Conservation (phyloP, 2,888 invertebrate genomes). For the Halictus quadricinctus region DNA sequence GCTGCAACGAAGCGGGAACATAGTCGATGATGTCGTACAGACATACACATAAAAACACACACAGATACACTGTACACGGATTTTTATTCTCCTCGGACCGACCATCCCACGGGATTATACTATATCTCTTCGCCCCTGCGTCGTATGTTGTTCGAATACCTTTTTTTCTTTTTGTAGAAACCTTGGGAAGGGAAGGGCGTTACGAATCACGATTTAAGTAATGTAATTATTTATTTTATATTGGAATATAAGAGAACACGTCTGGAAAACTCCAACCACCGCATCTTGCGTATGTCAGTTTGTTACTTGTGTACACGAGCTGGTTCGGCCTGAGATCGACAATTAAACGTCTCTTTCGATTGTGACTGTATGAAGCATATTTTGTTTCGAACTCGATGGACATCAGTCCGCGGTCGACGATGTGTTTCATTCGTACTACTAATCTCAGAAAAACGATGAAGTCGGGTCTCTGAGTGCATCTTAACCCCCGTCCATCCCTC, state of each 20-base stretch:
- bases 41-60: background rate
- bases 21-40: background rate
- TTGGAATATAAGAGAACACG: slow-evolving; percentile 11
- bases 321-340: background rate
- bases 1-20: background rate
- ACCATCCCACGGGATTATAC: background rate
- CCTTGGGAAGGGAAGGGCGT: background rate
- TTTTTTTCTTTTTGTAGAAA: background rate
- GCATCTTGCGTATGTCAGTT: background rate
- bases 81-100: slow-evolving; percentile 17
- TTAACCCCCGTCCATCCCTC: too few relatives aligned
- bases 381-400: background rate
- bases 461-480: too few relatives aligned
- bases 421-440: too few relatives aligned
- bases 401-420: too few relatives aligned
- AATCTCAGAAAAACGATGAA: too few relatives aligned
- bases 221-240: slow-evolving; percentile 20
- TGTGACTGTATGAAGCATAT: background rate
- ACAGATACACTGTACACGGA: background rate
- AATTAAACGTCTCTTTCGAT: background rate
- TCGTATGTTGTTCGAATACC: background rate
- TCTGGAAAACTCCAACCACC: background rate
- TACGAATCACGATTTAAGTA: background rate
- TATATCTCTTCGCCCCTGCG: background rate
- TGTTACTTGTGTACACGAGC: background rate